Percentiles rank a stretch among this genome's conserved stretches.
Conservation (phyloP, 1,140 invertebrate species). For the Seison nebaliae region DNA sequence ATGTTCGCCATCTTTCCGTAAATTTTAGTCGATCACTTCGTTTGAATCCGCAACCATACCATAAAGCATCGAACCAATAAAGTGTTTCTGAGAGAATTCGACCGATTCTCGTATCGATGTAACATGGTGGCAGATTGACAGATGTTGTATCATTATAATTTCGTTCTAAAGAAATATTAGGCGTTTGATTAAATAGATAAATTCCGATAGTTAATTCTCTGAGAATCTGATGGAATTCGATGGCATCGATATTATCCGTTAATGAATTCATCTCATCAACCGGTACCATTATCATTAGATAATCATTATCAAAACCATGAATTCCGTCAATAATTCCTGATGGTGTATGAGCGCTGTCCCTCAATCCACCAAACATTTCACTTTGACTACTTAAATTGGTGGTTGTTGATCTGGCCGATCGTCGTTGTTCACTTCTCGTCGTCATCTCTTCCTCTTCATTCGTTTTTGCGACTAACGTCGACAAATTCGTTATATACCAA, state of each 20-base stretch:
- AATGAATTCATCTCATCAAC: constrained; percentile 10
- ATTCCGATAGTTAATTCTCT: constrained; percentile 25
- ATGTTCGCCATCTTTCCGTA: constrained; percentile 23
- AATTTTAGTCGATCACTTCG: constrained; percentile 28
- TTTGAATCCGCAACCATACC: constrained; percentile 27
- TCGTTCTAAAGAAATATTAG: constrained; percentile 19
- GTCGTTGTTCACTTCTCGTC: too few species aligned
- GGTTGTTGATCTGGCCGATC: too few species aligned
- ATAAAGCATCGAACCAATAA: constrained; percentile 27
- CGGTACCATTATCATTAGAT: constrained; percentile 15
- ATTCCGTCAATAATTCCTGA: too few species aligned
- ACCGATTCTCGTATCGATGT: constrained; percentile 23
- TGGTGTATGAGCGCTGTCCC: too few species aligned
- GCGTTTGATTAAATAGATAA: constrained; percentile 25
- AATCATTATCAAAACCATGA: too few species aligned
- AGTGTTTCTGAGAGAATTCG: constrained; percentile 23
- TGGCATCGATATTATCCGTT: not conserved
- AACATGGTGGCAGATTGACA: constrained; percentile 24
- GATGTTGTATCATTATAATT: constrained; percentile 24
- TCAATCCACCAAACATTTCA: too few species aligned
- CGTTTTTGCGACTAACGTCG: too few species aligned
- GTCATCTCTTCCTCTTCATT: too few species aligned
- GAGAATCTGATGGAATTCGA: constrained; percentile 23
- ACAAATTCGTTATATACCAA: too few species aligned
- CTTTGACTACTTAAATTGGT: too few species aligned